phyloP scores from a whole-genome alignment of 2,113 vertebrate genomes.

The Chitala chitala region DNA sequence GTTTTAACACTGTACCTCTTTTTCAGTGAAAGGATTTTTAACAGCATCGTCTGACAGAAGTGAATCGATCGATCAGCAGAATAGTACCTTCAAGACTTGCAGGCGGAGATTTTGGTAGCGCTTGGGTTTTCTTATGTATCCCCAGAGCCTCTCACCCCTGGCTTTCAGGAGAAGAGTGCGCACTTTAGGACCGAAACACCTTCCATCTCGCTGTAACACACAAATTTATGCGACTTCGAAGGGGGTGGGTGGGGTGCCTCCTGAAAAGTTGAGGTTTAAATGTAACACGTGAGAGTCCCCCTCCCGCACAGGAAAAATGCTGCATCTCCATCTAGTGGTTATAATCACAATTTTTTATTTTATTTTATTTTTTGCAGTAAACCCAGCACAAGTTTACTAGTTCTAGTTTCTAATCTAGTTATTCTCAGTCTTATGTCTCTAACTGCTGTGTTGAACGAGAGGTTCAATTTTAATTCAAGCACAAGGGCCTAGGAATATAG shows the following conservation, averaged over 20 bases:
- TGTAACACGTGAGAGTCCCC: neutral
- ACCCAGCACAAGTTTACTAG: too few relatives aligned
- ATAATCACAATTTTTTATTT: neutral
- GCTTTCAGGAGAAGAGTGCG: too few relatives aligned
- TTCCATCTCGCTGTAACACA: too few relatives aligned
- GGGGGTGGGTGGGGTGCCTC: too few relatives aligned
- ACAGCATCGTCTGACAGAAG: neutral
- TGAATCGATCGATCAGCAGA: neutral
- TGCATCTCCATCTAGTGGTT: constrained; percentile 1
- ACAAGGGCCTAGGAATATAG: too few relatives aligned
- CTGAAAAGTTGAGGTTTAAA: neutral
- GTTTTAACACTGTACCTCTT: neutral
- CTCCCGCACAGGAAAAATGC: neutral
- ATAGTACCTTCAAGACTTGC: neutral
- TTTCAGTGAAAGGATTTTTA: neutral
- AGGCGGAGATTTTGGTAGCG: neutral
- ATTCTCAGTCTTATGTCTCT: too few relatives aligned
- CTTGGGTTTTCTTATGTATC: neutral
- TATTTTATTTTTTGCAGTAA: neutral
- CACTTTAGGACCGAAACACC: too few relatives aligned
- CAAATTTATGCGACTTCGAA: too few relatives aligned
- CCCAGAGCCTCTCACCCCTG: too few relatives aligned
- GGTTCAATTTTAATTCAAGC: too few relatives aligned
- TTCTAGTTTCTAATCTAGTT: neutral
- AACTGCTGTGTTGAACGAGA: too few relatives aligned